phyloP scores from a whole-genome alignment of 2,888 invertebrate genomes.

The Dugesia japonica region DNA sequence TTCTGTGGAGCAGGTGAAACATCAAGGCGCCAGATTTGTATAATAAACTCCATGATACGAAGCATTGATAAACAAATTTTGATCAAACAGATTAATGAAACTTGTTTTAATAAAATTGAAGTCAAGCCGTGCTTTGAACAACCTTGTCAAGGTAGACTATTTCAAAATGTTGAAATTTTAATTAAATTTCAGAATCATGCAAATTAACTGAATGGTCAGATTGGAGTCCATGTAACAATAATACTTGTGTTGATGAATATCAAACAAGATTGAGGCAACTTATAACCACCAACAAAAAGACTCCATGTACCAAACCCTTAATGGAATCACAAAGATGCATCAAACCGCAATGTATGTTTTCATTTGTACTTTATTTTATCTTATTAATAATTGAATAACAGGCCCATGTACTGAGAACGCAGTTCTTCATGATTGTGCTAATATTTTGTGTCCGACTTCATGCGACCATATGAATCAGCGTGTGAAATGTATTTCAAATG shows the following conservation, averaged over 20 bases:
- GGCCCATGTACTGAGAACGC: not conserved
- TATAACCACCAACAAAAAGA: not conserved
- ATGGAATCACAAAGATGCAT: slow-evolving; percentile 12
- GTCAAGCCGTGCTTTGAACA: not conserved
- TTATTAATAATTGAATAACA: too few species aligned
- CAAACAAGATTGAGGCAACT: not conserved
- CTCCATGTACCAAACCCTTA: not conserved
- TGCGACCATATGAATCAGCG: not conserved
- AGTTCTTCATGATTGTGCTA: not conserved
- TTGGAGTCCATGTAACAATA: not conserved
- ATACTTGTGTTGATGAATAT: not conserved
- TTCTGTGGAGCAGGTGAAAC: slow-evolving; percentile 15
- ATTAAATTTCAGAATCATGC: slow-evolving; percentile 8
- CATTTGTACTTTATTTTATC: too few species aligned
- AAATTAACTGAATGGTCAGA: slow-evolving; percentile 8
- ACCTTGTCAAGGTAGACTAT: not conserved
- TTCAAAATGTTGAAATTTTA: not conserved
- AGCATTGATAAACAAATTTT: slow-evolving; percentile 12
- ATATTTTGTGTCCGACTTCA: not conserved
- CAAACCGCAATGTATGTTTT: not conserved
- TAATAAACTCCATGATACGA: not conserved
- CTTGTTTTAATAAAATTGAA: not conserved
- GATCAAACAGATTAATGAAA: not conserved
- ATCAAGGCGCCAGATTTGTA: not conserved
- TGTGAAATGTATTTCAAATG: not conserved